Base-by-base conservation (phyloP, 2,888 invertebrate species). In the Eugnorisma glareosa region DNA sequence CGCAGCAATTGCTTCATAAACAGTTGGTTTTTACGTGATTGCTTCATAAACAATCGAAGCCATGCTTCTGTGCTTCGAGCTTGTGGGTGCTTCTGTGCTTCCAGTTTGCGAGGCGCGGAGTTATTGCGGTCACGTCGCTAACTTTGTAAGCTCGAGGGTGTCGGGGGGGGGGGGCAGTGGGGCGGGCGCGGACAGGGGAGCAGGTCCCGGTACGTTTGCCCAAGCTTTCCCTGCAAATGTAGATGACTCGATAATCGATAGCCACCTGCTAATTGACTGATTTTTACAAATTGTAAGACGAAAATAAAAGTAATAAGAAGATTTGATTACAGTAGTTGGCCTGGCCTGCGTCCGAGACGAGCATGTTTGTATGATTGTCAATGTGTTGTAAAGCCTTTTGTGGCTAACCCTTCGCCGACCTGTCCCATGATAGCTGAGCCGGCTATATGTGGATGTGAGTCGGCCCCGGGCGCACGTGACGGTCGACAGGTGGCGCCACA, bases 51-150 rank as follows among this genome's bases (percentile, higher is more conserved):
- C 83, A 77, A 83, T 84, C 75, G 75, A 73, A 73, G 83, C 83
- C 13, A 31, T 54, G 83, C 67, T 75, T 75, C 79, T 79, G 84
- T 63, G 54, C 74, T 80, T 71, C 66, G 73, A 21, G 45, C n/a
- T 31, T n/a, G n/a, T n/a, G n/a, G n/a, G n/a, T 54, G 83, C 67
- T 75, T 75, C 79, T 79, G 84, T 63, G 54, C 74, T 80, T 71
- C 66, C 71, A 21, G 45, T 24, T 31, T 48, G 84, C 66, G 76
- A 79, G 79, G 73, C 73, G 81, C 70, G 67, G 88, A 89, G 87
- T 87, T 90, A 91, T 90, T 91, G 90, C 90, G 90, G 90, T 90
- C 90, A 91, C 91, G 90, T 91, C 87, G 86, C 89, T 84, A 89
- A 89, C 86, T 88, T 87, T 77, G 87, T 85, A 85, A 86, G 86